Evolutionary conservation across 2,113 vertebrate species (phyloP).

Genomic region (Rhodinocichla rosea): DNA sequence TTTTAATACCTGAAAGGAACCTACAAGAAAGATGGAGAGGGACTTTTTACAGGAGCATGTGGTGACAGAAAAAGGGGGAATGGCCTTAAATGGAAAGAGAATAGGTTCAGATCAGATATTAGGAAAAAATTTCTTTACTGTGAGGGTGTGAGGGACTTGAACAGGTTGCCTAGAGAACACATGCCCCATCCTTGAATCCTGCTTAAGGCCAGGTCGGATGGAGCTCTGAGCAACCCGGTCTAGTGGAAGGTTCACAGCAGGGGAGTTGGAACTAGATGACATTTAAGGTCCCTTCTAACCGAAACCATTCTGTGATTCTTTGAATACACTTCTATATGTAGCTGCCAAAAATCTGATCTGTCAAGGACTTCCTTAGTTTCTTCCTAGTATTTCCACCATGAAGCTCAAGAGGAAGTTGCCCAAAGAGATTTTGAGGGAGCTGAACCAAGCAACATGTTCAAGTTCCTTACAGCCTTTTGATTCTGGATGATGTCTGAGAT

Average conservation of each 20-base stretch:
- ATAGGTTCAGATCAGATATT: background rate
- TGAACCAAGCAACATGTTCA: background rate
- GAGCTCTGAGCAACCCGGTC: background rate
- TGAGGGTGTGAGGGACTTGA: background rate
- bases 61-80: too few species aligned
- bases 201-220: background rate
- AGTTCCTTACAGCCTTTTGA: background rate
- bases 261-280: background rate
- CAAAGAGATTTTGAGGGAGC: fast-evolving
- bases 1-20: background rate
- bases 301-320: background rate
- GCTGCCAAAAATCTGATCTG: background rate
- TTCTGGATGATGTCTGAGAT: background rate
- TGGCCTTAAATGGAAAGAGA: background rate
- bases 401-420: background rate
- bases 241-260: background rate
- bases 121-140: background rate
- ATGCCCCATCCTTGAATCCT: fast-evolving
- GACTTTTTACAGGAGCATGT: too few species aligned
- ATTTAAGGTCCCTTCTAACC: background rate
- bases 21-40: background rate
- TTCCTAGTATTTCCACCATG: background rate
- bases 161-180: background rate
- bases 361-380: background rate
- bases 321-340: fast-evolving